phyloP scores from a whole-genome alignment of 2,113 vertebrate species.

The Micromys minutus region DNA sequence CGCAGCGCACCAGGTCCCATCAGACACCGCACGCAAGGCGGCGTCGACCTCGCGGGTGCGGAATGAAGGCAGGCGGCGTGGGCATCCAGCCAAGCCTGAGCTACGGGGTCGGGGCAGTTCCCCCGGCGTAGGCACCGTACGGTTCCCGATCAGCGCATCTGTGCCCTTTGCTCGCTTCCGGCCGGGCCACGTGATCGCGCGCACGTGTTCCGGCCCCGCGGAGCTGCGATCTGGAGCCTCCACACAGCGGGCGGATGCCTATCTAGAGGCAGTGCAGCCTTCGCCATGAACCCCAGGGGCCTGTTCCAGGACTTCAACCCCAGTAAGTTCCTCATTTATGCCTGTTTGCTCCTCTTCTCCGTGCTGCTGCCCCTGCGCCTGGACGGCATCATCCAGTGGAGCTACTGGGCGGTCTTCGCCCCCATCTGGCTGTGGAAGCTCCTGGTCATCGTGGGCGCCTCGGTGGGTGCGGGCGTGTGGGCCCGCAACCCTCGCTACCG shows the following conservation, averaged over 20 bases:
- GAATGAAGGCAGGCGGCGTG: not conserved
- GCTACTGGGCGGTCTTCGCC: conserved; percentile 97
- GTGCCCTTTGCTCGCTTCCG: not conserved
- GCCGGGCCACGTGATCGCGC: conserved; percentile 61
- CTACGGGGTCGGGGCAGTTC: accelerated
- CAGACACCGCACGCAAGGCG: not conserved
- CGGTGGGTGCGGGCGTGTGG: conserved; percentile 96
- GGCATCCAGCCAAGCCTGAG: not conserved
- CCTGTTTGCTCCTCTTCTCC: conserved; percentile 98
- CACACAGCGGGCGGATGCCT: not conserved
- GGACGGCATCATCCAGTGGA: conserved; percentile 96
- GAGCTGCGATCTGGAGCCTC: not conserved
- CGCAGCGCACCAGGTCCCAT: not conserved
- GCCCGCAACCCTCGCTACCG: conserved; percentile 97
- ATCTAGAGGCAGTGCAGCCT: not conserved
- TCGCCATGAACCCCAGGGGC: conserved; percentile 77
- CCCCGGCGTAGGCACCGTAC: not conserved
- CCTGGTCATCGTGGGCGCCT: conserved; percentile 95
- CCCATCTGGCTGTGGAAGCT: conserved; percentile 99
- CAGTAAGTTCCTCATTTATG: conserved; percentile 98
- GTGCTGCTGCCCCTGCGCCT: conserved; percentile 94
- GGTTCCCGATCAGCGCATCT: not conserved
- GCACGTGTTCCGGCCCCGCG: conserved; percentile 58
- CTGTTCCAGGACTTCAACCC: conserved; percentile 81
- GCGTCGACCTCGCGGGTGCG: not conserved